Base-by-base conservation (phyloP, 2,797 vertebrate species). In the Danio choprae region DNA sequence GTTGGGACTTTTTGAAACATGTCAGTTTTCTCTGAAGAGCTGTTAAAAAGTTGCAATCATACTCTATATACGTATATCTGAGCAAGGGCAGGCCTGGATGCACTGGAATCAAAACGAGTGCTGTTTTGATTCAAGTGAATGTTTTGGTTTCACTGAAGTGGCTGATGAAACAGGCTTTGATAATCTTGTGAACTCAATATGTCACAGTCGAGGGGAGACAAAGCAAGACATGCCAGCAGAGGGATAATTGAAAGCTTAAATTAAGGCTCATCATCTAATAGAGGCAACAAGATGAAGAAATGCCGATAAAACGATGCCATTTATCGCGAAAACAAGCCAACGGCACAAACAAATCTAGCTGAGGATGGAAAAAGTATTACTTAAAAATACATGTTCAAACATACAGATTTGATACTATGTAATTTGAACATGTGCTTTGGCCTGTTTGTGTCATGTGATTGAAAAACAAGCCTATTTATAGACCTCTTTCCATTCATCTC, bases 221-320 rank as follows among this genome's bases (percentile, higher is more conserved):
- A 71, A 63, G 58, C 56, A 51, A 79, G 46, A 63, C 77, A 71
- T n/a, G 36, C 36, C 44, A 51, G 44, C 6, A 40, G 36, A 69
- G 50, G 18, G 38, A 62, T 71, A 36, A 63, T 10, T 79, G 40
- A 71, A 70, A 71, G 56, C 13, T 51, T n/a, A 70, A 62, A 71
- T 79, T 79, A 70, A 79, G 38, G 13, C 67, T 40, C 9, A 70
- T 60, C 46, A 22, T 22, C 65, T 62, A 79, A 79, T 79, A 62
- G 36, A 70, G 15, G 11, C 36, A 79, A 59, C 64, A 60, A 7
- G n/a, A 38, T 40, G 13, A 70, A 50, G 36, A 69, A 51, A 70
- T 43, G 9, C 46, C 16, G 36, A 62, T n/a, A 8, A 58, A 77
- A 68, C 2, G 0, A 46, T 58, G 5, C 46, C 20, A 60, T 70